A percentile compares a stretch with the other conserved stretches of the same genome.
Evolutionary conservation across 2,888 invertebrate species (phyloP).

Genomic region (Caenorhabditis sp.): DNA sequence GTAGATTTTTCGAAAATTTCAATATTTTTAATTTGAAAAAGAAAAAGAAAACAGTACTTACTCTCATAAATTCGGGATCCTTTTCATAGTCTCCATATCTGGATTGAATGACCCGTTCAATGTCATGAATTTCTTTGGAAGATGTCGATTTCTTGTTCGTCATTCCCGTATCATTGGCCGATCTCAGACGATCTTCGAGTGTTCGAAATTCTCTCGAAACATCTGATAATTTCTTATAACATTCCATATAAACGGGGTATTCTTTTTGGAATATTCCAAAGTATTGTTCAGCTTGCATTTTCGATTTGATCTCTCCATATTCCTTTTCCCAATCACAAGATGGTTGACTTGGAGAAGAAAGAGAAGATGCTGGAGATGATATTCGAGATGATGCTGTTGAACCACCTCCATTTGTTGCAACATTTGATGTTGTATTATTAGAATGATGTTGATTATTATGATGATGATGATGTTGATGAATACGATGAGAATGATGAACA

Average conservation of each 20-base stretch:
- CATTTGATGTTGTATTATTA: no score
- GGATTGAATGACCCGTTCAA: slow-evolving; percentile 20
- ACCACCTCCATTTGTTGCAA: slow-evolving; percentile 22
- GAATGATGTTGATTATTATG: neutral
- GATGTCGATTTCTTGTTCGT: no score
- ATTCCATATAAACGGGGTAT: slow-evolving; percentile 57
- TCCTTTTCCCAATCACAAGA: slow-evolving; percentile 58
- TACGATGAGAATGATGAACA: neutral
- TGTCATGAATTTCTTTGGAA: slow-evolving; percentile 20
- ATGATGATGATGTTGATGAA: slow-evolving; percentile 4
- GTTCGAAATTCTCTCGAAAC: slow-evolving; percentile 31
- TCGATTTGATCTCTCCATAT: slow-evolving; percentile 36
- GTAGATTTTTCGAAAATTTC: neutral
- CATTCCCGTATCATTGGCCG: slow-evolving; percentile 10
- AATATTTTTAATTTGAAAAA: no score
- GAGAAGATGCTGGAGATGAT: slow-evolving; percentile 45
- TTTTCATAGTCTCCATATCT: slow-evolving; percentile 42
- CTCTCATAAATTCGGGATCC: slow-evolving; percentile 47
- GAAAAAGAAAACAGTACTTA: slow-evolving; percentile 9
- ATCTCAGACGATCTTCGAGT: slow-evolving; percentile 30
- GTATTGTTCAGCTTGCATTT: slow-evolving; percentile 44
- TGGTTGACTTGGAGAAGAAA: slow-evolving; percentile 53
- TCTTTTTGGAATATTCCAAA: slow-evolving; percentile 52
- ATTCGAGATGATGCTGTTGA: slow-evolving; percentile 41
- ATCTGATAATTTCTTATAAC: slow-evolving; percentile 35